Percentiles rank a stretch among this genome's conserved stretches.
phyloP scores from a whole-genome alignment of 2,888 invertebrate genomes.

The Spilosoma lubricipeda region DNA sequence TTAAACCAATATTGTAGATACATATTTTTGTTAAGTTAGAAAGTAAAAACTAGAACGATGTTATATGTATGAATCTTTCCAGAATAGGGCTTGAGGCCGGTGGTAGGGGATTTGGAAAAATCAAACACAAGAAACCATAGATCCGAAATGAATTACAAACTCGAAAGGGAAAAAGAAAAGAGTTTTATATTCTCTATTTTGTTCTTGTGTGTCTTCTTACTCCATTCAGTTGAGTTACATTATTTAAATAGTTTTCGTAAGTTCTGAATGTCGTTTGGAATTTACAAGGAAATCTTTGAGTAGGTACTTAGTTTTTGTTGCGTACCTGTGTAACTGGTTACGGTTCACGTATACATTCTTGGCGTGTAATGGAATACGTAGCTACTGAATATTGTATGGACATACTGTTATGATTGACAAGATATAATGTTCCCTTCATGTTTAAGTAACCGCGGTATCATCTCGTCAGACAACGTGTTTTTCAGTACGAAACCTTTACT shows the following conservation, averaged over 20 bases:
- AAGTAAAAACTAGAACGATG: too few relatives aligned
- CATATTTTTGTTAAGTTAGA: too few relatives aligned
- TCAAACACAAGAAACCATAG: background rate
- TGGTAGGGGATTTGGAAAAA: background rate
- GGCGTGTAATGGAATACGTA: background rate
- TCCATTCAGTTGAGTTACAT: background rate
- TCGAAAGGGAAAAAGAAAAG: background rate
- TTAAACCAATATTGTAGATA: background rate
- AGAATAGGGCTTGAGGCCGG: background rate
- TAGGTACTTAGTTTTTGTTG: background rate
- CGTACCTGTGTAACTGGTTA: background rate
- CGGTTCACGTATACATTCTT: background rate
- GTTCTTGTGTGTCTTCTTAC: background rate
- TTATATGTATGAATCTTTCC: too few relatives aligned
- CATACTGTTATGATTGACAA: background rate
- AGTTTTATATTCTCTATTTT: background rate
- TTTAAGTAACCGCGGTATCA: background rate
- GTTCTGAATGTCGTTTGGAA: background rate
- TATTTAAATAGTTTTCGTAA: background rate
- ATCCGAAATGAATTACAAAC: background rate
- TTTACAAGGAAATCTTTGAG: background rate
- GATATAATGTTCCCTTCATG: conserved; percentile 1
- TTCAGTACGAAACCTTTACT: background rate
- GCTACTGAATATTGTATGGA: background rate
- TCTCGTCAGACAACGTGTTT: background rate